A percentile compares a stretch with the other conserved stretches of the same genome.
phyloP scores from a whole-genome alignment of 2,797 vertebrate genomes.

The Cottoperca gobio region DNA sequence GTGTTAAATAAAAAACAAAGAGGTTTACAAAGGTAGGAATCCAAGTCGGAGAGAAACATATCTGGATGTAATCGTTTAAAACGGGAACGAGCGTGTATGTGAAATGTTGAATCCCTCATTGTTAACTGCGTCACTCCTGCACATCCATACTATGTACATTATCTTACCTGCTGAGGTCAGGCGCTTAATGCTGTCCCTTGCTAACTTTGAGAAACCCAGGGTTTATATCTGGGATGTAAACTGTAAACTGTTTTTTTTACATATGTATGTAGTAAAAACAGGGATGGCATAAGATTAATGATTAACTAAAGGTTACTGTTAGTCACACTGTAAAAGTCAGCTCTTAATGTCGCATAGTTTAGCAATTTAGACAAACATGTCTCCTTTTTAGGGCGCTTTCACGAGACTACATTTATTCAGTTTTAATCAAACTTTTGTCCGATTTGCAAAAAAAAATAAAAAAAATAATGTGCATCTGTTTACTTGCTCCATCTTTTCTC shows the following conservation, averaged over 20 bases:
- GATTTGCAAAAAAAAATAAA: no score
- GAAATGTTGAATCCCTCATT: not conserved
- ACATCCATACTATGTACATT: not conserved
- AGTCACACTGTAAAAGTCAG: not conserved
- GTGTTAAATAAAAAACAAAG: not conserved
- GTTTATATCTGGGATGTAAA: slow-evolving; percentile 1
- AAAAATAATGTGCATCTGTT: not conserved
- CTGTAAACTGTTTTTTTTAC: not conserved
- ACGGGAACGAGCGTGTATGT: not conserved
- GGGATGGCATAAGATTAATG: slow-evolving; percentile 15
- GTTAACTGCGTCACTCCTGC: not conserved
- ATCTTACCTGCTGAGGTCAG: slow-evolving; percentile 38
- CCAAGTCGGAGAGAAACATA: not conserved
- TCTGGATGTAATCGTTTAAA: not conserved
- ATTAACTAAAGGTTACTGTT: slow-evolving; percentile 36
- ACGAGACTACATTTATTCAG: no score
- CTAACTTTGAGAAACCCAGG: not conserved
- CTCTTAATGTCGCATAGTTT: not conserved
- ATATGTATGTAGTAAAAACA: slow-evolving; percentile 53
- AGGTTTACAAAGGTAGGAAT: not conserved
- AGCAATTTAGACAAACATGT: not conserved
- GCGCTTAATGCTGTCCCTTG: not conserved
- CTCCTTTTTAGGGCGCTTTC: no score
- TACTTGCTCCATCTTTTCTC: not conserved
- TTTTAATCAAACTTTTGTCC: no score